Conservation (phyloP, 2,888 invertebrate species). For the Campoplex capitator region DNA sequence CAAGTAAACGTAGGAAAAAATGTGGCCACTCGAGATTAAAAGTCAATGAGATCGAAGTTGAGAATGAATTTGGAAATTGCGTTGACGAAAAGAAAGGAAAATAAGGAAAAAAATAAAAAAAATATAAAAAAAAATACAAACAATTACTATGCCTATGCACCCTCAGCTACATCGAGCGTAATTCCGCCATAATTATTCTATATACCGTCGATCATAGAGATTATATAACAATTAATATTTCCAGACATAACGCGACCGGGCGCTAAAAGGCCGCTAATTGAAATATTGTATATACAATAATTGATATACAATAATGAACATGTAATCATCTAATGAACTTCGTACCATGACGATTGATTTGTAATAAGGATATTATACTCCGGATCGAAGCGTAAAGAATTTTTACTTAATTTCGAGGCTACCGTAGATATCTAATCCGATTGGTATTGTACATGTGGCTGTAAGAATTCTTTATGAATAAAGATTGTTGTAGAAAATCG, state of each 20-base stretch:
- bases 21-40: conserved; percentile 66
- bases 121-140: conserved; percentile 22
- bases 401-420: conserved; percentile 75
- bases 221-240: conserved; percentile 57
- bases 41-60: conserved; percentile 54
- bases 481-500: conserved; percentile 83
- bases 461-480: conserved; percentile 83
- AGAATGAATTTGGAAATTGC: conserved; percentile 42
- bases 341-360: conserved; percentile 81
- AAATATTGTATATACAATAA: conserved; percentile 78
- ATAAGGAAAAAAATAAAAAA: background rate
- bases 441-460: conserved; percentile 83
- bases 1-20: conserved; percentile 36
- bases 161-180: conserved; percentile 66
- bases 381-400: conserved; percentile 77
- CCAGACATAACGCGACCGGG: conserved; percentile 52
- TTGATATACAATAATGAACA: conserved; percentile 70
- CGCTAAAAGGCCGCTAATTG: conserved; percentile 68
- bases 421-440: conserved; percentile 80
- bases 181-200: conserved; percentile 65
- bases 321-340: conserved; percentile 78
- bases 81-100: conserved; percentile 6
- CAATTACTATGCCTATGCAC: conserved; percentile 57
- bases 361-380: conserved; percentile 79
- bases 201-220: conserved; percentile 61